Base-by-base conservation (phyloP, 2,888 invertebrate genomes). In the Amiota minor region DNA sequence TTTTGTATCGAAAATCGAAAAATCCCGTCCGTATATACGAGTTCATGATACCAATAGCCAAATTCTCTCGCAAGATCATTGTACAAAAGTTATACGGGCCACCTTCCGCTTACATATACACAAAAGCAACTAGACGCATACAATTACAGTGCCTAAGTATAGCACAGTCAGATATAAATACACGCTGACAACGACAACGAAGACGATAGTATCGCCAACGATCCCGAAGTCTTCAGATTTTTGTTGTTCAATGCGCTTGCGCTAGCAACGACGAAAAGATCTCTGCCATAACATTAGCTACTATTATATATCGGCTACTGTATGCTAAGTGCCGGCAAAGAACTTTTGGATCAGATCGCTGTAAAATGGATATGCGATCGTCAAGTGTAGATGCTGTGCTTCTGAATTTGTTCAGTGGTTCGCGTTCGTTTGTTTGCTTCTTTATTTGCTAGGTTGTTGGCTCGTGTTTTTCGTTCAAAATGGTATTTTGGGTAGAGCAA, bases 401-500 rank as follows among this genome's bases (percentile, higher is more conserved):
- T 12, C 20, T 59, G 53, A 50, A 12, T 16, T 20, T 4, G 18
- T 20, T 59, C 20, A 35, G 59, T 59, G 18, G n/a, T 56, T 47
- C 45, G 64, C 16, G 14, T 65, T 65, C 49, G 69, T 55, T 69
- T 10, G 35, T 10, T 10, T 56, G 55, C 11, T 18, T 56, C 18
- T 56, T 12, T 35, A 3, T 59, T 59, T 18, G 59, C 59, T 18
- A 18, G 11, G 59, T 11, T n/a, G n/a, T 59, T 45, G 62, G 62
- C 62, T 20, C 49, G 65, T 16, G 55, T 46, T 70, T 45, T 70
- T 70, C 69, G 70, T 56, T 70, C 56, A 12, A 18, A 16, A 23
- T 50, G 65, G 49, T 72, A 72, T 74, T 74, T 70, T 74, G 56
- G 72, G 70, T 53, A 72, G 53, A 59, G 68, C 47, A 59, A 59